Conservation (phyloP, 2,888 invertebrate species). For the Phasia obesa region DNA sequence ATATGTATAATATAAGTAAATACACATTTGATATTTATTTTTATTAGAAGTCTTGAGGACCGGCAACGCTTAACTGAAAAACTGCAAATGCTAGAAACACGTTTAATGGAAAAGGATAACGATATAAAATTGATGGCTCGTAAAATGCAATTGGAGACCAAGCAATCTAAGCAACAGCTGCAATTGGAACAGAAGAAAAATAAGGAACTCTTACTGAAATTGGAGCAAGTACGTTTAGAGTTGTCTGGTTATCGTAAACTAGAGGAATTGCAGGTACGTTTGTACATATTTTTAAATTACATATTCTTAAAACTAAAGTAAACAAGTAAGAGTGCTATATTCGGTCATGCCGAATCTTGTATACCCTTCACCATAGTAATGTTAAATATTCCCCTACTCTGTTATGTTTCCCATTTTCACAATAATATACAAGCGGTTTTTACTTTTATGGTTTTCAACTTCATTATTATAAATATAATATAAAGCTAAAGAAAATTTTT, state of each 20-base stretch:
- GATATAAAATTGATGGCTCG: constrained; percentile 87
- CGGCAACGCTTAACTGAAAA: constrained; percentile 88
- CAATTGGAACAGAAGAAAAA: constrained; percentile 87
- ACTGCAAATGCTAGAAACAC: constrained; percentile 84
- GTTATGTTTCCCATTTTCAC: too few relatives aligned
- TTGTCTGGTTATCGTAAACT: constrained; percentile 79
- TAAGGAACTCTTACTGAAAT: constrained; percentile 87
- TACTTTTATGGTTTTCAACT: too few relatives aligned
- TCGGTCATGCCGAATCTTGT: too few relatives aligned
- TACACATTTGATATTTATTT: too few relatives aligned
- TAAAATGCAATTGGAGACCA: constrained; percentile 88
- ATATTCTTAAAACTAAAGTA: too few relatives aligned
- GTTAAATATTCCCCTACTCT: too few relatives aligned
- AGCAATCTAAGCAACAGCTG: constrained; percentile 88
- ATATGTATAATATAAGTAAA: too few relatives aligned
- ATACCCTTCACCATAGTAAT: too few relatives aligned
- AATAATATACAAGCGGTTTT: too few relatives aligned
- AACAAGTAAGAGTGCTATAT: too few relatives aligned
- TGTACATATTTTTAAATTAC: neutral
- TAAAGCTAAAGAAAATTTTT: too few relatives aligned
- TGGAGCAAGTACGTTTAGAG: constrained; percentile 83
- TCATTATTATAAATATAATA: too few relatives aligned
- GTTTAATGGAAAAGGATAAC: constrained; percentile 85
- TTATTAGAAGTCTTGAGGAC: constrained; percentile 86
- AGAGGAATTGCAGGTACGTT: constrained; percentile 77